A percentile compares a stretch with the other conserved stretches of the same genome.
Evolutionary conservation across 2,797 vertebrate genomes (phyloP).

Genomic region (Poecilia wingei): DNA sequence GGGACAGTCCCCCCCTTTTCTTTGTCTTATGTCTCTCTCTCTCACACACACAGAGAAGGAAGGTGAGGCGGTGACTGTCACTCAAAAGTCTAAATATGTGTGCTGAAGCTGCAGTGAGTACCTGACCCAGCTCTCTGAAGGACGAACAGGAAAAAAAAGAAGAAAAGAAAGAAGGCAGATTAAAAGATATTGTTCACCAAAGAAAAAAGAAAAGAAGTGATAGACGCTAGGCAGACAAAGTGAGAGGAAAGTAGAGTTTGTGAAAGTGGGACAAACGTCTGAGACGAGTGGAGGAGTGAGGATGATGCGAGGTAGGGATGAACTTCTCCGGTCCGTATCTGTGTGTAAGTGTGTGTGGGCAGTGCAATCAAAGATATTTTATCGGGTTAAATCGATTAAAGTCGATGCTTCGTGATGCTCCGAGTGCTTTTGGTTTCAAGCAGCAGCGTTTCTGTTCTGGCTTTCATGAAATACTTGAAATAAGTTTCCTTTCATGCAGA

Average conservation of each 20-base stretch:
- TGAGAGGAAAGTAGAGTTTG: constrained; percentile 59
- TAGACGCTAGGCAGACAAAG: constrained; percentile 37
- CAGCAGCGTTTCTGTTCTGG: not conserved
- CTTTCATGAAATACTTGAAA: constrained; percentile 11
- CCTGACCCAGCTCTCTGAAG: constrained; percentile 31
- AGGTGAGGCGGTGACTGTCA: constrained; percentile 69
- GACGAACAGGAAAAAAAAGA: constrained; percentile 34
- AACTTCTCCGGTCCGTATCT: constrained; percentile 48
- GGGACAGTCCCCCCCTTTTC: constrained; percentile 66
- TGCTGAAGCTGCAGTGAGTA: constrained; percentile 56
- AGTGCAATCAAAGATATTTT: constrained; percentile 32
- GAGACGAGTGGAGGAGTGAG: constrained; percentile 74
- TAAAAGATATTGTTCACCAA: constrained; percentile 20
- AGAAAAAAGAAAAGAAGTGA: constrained; percentile 21
- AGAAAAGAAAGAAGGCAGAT: constrained; percentile 28
- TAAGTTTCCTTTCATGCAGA: constrained; percentile 11
- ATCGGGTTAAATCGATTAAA: constrained; percentile 29
- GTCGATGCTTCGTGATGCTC: constrained; percentile 1
- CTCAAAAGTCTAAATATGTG: constrained; percentile 64
- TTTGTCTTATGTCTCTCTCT: constrained; percentile 40
- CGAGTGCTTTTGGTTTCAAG: constrained; percentile 3
- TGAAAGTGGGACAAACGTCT: constrained; percentile 77
- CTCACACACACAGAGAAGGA: constrained; percentile 38
- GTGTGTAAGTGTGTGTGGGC: constrained; percentile 36
- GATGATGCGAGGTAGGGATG: constrained; percentile 85